Conservation (phyloP, 2,113 vertebrate genomes). For the Herpailurus yagouaroundi region DNA sequence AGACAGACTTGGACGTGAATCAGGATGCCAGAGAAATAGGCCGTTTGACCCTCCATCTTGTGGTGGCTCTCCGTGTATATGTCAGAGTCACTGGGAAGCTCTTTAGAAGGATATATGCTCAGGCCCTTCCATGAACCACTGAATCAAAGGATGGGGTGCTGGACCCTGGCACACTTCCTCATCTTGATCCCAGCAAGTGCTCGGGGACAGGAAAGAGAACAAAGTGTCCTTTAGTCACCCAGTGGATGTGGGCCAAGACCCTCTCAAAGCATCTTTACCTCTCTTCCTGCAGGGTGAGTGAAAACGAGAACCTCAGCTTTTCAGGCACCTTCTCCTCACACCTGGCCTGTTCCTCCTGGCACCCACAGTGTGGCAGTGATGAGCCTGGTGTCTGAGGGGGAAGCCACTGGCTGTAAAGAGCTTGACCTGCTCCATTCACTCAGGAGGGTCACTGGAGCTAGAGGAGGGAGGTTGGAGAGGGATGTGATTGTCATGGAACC, state of each 20-base stretch:
- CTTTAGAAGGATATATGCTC: not conserved
- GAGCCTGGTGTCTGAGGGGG: not conserved
- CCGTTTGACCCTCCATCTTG: not conserved
- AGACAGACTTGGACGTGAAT: not conserved
- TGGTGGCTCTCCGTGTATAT: not conserved
- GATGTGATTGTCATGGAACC: not conserved
- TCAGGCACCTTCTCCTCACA: not conserved
- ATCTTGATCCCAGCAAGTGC: not conserved
- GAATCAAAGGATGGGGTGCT: not conserved
- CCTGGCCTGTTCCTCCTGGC: not conserved
- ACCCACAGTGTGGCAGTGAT: not conserved
- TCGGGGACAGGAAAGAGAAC: not conserved
- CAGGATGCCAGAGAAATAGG: not conserved
- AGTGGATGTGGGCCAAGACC: fast-evolving
- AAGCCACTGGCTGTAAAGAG: not conserved
- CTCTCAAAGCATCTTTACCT: not conserved
- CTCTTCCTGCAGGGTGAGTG: not conserved
- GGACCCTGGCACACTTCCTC: not conserved
- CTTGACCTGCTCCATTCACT: not conserved
- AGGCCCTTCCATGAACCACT: not conserved
- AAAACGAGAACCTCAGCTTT: not conserved
- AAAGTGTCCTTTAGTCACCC: not conserved
- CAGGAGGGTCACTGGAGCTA: not conserved
- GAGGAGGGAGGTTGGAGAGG: not conserved
- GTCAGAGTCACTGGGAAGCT: not conserved